phyloP scores from a whole-genome alignment of 2,888 invertebrate genomes.

The Vannuccia rotundouncinata region DNA sequence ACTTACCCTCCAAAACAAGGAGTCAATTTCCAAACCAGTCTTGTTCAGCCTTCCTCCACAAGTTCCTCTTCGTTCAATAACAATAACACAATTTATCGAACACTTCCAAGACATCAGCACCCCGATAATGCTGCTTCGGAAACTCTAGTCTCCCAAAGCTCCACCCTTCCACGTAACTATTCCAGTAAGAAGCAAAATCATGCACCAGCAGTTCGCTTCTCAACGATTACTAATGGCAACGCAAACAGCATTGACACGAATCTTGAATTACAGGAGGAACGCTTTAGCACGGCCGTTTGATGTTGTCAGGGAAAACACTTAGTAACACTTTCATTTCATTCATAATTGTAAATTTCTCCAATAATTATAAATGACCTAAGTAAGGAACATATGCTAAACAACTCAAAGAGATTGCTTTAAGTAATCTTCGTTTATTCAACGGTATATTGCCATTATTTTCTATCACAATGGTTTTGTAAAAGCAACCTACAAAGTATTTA shows the following conservation, averaged over 20 bases:
- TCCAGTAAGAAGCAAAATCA: not conserved
- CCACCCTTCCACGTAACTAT: not conserved
- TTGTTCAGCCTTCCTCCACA: not conserved
- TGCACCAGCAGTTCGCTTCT: not conserved
- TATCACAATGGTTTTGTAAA: too few relatives aligned
- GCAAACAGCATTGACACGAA: not conserved
- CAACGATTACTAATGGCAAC: not conserved
- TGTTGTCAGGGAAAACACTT: too few relatives aligned
- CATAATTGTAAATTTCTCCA: too few relatives aligned
- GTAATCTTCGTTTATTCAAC: too few relatives aligned
- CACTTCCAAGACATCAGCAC: constrained; percentile 1
- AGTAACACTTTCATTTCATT: too few relatives aligned
- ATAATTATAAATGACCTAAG: too few relatives aligned
- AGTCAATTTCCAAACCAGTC: too few relatives aligned
- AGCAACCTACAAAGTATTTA: too few relatives aligned
- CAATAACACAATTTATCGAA: not conserved
- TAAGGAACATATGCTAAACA: too few relatives aligned
- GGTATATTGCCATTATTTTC: too few relatives aligned
- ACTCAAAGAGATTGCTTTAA: too few relatives aligned
- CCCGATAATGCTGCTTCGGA: not conserved
- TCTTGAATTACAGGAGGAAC: not conserved
- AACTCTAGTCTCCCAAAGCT: not conserved
- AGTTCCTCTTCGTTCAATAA: not conserved
- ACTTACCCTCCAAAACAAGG: not conserved
- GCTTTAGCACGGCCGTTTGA: not conserved